phyloP scores from a whole-genome alignment of 2,888 invertebrate genomes.

The Malthinus seriepunctatus region DNA sequence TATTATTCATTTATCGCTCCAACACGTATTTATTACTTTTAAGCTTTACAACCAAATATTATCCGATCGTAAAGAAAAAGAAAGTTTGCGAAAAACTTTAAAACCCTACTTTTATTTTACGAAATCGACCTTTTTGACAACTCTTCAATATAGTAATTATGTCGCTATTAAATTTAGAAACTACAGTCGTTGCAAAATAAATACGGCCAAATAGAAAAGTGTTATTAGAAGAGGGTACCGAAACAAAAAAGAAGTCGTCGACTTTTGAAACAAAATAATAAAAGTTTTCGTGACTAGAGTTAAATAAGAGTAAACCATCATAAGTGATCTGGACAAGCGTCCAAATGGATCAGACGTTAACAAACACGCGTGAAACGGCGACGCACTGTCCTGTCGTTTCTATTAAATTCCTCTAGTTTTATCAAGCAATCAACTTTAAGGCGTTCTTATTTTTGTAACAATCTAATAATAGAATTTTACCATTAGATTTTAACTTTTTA shows the following conservation, averaged over 20 bases:
- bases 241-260: constrained; percentile 6
- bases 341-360: constrained; percentile 41
- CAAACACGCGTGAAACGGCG: constrained; percentile 43
- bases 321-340: constrained; percentile 42
- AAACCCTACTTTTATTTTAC: too few species aligned
- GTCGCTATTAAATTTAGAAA: constrained; percentile 16
- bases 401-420: constrained; percentile 19
- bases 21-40: too few species aligned
- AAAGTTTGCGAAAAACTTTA: too few species aligned
- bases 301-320: constrained; percentile 30
- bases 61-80: too few species aligned
- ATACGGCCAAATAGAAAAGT: constrained; percentile 10
- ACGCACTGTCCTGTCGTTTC: constrained; percentile 26
- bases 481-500: too few species aligned
- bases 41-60: too few species aligned
- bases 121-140: too few species aligned
- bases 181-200: constrained; percentile 16
- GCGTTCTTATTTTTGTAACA: too few species aligned
- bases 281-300: constrained; percentile 29
- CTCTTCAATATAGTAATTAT: background rate
- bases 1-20: too few species aligned
- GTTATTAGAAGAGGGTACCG: constrained; percentile 2
- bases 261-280: constrained; percentile 24
- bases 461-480: too few species aligned
- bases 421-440: constrained; percentile 4